phyloP scores from a whole-genome alignment of 1,140 invertebrate genomes.

The Cylas formicarius region DNA sequence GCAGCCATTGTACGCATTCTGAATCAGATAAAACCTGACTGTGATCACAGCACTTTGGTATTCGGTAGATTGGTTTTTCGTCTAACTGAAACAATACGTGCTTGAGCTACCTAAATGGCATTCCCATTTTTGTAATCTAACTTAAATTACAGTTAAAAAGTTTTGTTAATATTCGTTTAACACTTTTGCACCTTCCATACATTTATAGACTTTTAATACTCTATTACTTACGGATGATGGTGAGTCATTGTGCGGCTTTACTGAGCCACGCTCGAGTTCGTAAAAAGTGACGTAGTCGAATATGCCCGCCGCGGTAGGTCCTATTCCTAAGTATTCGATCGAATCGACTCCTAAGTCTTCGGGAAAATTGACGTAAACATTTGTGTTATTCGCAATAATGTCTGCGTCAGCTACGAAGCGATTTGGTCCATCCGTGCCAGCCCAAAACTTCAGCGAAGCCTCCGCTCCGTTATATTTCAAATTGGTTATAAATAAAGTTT shows the following conservation, averaged over 20 bases:
- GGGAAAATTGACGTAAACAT: slow-evolving; percentile 2
- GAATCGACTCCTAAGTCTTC: background rate
- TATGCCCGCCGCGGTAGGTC: background rate
- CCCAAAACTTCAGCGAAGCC: slow-evolving; percentile 16
- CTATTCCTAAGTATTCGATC: background rate
- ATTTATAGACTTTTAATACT: background rate
- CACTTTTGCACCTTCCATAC: background rate
- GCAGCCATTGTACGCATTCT: slow-evolving; percentile 18
- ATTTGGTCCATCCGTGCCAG: background rate
- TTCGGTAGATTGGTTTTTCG: slow-evolving; percentile 18
- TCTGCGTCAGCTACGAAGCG: background rate
- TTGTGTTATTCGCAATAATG: background rate
- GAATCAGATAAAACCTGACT: slow-evolving; percentile 28
- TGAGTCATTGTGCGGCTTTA: too few species aligned
- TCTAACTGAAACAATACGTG: slow-evolving; percentile 51
- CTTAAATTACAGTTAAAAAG: background rate
- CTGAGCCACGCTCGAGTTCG: too few species aligned
- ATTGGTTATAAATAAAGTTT: slow-evolving; percentile 25
- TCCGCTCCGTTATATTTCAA: slow-evolving; percentile 26
- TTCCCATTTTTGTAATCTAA: background rate
- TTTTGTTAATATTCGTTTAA: background rate
- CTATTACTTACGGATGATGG: too few species aligned
- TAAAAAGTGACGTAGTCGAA: too few species aligned
- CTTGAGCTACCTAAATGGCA: slow-evolving; percentile 1
- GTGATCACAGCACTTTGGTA: slow-evolving; percentile 15